A percentile compares a stretch with the other conserved stretches of the same genome.
Evolutionary conservation across 2,888 invertebrate species (phyloP).

Genomic region (Ferrisia virgata): DNA sequence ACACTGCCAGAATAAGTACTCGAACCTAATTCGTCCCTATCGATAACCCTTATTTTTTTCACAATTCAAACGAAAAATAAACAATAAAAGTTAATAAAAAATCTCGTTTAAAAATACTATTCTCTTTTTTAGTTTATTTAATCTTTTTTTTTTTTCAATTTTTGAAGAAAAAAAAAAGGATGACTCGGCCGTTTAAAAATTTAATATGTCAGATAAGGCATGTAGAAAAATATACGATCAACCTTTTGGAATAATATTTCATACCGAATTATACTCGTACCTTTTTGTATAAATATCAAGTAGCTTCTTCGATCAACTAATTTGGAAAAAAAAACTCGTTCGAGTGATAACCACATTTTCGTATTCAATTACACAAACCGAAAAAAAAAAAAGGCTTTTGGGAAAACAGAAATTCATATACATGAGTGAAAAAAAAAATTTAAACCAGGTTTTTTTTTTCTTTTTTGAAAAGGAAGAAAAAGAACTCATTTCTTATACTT

Average conservation of each 20-base stretch:
- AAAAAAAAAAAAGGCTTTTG: too few relatives aligned
- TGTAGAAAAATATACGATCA: not conserved
- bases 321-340: not conserved
- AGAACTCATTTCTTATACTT: not conserved
- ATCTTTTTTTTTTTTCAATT: not conserved
- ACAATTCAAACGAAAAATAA: not conserved
- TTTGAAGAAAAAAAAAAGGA: not conserved
- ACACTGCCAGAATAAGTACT: not conserved
- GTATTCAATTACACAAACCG: too few relatives aligned
- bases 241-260: too few relatives aligned
- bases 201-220: not conserved
- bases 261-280: too few relatives aligned
- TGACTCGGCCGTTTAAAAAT: not conserved
- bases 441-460: not conserved
- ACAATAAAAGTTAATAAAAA: conserved; percentile 10
- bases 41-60: not conserved
- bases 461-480: too few relatives aligned
- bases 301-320: too few relatives aligned
- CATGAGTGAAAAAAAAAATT: not conserved
- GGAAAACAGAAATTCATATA: too few relatives aligned
- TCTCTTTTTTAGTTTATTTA: not conserved
- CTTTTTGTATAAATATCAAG: too few relatives aligned
- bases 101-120: conserved; percentile 17
- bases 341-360: too few relatives aligned
- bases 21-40: not conserved